Evolutionary conservation across 2,797 vertebrate genomes (phyloP), one percentile per base, ranked within the genome.

Genomic region (Sebastes kiyomatsui): DNA sequence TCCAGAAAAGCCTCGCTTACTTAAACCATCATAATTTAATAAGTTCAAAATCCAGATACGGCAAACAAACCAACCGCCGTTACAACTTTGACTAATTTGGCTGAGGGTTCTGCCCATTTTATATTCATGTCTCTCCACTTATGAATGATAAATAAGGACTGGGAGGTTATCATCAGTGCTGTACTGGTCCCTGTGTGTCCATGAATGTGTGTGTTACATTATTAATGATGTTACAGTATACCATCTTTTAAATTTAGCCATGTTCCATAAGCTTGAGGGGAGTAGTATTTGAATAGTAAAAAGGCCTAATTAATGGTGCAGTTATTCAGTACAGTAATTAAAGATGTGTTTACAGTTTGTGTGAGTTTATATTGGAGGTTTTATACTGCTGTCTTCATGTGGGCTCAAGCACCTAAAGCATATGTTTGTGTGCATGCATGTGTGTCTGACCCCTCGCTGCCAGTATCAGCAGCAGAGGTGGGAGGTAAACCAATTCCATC

Each of bases 131-230:
- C 58, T 91, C 79, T 83, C 49, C 9, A 20, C 25, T 81, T 77
- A 89, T 87, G 52, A 88, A 90, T 89, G 72, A 88, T 88, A 62
- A 80, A 89, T 89, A 75, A 83, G 84, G 69, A 77, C 80, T 72
- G 83, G 71, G 75, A 85, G 76, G 68, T 88, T 84, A 85, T 87
- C 84, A 55, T 79, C 81, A 80, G 78, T 81, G 72, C 77, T 73
- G 64, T 65, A 42, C 60, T 52, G 67, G 69, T 82, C 75, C 66
- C 73, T 70, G 71, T 86, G 74, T 87, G 71, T 59, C 68, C 62
- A 79, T 75, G 81, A 80, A 77, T 83, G 52, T 87, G 70, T 56
- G 68, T 56, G 67, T 68, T 90, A 22, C 27, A 87, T 90, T 90
- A 91, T 91, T 93, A 81, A 91, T 88, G 46, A 76, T 67, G 32